phyloP scores from a whole-genome alignment of 1,140 invertebrate species.

The Aphaenogaster ashmeadi region DNA sequence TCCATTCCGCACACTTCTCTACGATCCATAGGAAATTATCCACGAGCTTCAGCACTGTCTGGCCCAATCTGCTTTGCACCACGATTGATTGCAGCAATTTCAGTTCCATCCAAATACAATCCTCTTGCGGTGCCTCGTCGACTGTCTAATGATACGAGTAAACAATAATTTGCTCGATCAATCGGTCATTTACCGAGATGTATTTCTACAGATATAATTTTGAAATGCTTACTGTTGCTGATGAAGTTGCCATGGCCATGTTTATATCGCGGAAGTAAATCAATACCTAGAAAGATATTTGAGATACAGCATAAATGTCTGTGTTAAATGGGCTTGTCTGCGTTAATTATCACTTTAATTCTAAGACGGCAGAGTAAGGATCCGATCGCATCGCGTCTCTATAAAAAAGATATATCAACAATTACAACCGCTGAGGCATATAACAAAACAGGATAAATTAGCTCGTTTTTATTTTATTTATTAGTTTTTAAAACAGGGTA shows the following conservation, averaged over 20 bases:
- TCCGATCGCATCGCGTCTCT: no score
- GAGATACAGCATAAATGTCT: neutral
- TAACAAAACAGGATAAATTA: no score
- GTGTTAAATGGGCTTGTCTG: neutral
- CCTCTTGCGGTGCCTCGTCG: conserved; percentile 17
- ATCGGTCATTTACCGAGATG: no score
- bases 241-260: conserved; percentile 9
- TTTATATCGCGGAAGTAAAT: conserved; percentile 3
- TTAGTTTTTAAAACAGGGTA: no score
- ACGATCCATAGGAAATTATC: conserved; percentile 87
- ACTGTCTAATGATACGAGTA: neutral
- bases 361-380: neutral
- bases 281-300: neutral
- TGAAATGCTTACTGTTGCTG: conserved; percentile 4
- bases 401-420: no score
- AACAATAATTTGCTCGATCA: neutral
- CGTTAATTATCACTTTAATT: conserved; percentile 9
- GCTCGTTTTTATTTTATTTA: no score
- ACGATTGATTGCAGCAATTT: conserved; percentile 63
- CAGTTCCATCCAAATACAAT: neutral
- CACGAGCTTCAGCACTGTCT: conserved; percentile 83
- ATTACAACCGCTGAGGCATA: no score
- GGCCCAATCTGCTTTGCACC: conserved; percentile 83
- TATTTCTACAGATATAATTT: neutral
- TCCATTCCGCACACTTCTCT: conserved; percentile 89